These are phyloP conservation scores for Nasonia oneida DNA, from an alignment of 2,888 invertebrate species.

Conservation along the genomic window DNA sequence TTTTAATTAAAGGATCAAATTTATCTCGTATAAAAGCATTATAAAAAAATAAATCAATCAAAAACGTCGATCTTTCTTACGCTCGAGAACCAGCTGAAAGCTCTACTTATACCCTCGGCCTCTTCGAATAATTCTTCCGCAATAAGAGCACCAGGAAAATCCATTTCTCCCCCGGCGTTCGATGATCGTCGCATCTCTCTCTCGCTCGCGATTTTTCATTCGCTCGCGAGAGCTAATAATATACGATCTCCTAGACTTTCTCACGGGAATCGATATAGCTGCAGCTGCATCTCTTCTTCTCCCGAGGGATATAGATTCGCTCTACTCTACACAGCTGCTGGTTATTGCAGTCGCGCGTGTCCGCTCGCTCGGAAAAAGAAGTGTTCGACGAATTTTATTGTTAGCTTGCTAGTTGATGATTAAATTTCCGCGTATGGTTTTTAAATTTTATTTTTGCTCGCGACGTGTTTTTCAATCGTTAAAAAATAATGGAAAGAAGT, in stretches of 20 bases:
- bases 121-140: background rate
- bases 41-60: background rate
- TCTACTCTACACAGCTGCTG: background rate
- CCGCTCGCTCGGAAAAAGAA: no score
- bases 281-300: background rate
- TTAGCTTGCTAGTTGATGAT: background rate
- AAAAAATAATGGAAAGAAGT: background rate
- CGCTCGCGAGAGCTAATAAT: background rate
- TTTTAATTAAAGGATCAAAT: no score
- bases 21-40: no score
- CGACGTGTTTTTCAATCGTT: no score
- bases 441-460: background rate
- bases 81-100: background rate
- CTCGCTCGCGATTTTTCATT: background rate
- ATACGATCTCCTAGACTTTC: conserved; percentile 2
- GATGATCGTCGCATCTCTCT: no score
- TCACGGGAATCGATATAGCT: conserved; percentile 9
- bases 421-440: background rate
- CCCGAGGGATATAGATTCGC: background rate
- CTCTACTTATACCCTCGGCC: background rate
- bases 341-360: background rate
- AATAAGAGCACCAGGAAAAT: background rate
- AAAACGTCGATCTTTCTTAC: background rate
- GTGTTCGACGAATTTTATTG: background rate
- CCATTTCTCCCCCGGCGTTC: background rate